Percentiles rank a stretch among this genome's conserved stretches.
Conservation (phyloP, 2,113 vertebrate species). For the Dromaius novaehollandiae region DNA sequence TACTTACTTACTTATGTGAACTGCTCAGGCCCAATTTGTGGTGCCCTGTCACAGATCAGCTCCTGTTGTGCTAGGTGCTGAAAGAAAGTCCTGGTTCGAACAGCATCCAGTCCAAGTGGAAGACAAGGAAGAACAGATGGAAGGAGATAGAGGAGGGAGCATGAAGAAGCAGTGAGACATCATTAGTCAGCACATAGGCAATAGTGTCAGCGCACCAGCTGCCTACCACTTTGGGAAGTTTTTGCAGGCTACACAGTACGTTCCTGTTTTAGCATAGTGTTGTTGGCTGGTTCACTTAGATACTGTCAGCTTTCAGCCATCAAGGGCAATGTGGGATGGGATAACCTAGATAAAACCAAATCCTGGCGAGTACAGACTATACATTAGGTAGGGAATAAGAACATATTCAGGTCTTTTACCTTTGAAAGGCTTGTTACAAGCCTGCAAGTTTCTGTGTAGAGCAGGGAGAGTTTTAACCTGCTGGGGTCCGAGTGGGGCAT, state of each 20-base stretch:
- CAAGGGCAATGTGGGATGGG: background rate
- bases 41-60: background rate
- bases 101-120: background rate
- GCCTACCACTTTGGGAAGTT: background rate
- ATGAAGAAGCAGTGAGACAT: background rate
- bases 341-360: background rate
- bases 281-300: background rate
- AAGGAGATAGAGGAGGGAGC: background rate
- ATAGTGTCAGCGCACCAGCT: conserved; percentile 13
- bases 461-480: background rate
- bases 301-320: background rate
- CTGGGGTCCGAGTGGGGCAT: background rate
- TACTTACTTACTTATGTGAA: background rate
- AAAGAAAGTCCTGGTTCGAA: background rate
- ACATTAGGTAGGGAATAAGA: background rate
- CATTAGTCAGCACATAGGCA: conserved; percentile 48
- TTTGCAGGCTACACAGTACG: background rate
- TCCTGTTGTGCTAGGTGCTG: background rate
- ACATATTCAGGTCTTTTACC: background rate
- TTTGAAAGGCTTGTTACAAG: background rate
- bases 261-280: background rate
- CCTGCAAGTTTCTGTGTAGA: background rate
- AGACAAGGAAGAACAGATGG: conserved; percentile 42
- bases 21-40: background rate
- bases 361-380: background rate